Conservation (phyloP, 2,888 invertebrate genomes). For the Rhopalosiphum nymphaeae region DNA sequence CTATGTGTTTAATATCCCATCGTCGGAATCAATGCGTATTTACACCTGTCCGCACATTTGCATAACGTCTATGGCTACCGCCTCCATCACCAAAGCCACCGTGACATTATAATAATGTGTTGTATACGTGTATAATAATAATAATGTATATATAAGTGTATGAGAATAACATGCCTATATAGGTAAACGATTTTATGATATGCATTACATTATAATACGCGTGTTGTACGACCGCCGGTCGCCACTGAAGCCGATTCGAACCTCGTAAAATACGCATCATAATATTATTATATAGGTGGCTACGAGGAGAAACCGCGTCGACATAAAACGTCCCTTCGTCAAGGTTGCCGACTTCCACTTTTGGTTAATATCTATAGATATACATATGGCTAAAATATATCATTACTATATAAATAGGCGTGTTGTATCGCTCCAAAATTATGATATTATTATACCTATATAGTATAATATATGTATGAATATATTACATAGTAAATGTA, state of each 20-base stretch:
- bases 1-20: not conserved
- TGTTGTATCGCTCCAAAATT: not conserved
- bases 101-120: conserved; percentile 24
- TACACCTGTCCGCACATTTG: conserved; percentile 47
- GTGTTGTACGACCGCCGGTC: not conserved
- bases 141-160: not conserved
- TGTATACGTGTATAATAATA: not conserved
- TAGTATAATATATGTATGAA: not conserved
- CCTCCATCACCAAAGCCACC: conserved; percentile 22
- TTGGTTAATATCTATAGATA: not conserved
- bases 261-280: conserved; percentile 20
- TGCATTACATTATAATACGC: not conserved
- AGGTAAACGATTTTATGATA: not conserved
- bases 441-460: not conserved
- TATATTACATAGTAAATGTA: not conserved
- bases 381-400: not conserved
- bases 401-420: not conserved
- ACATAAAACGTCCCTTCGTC: conserved; percentile 18
- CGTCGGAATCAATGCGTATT: conserved; percentile 21
- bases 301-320: not conserved
- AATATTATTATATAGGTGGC: not conserved
- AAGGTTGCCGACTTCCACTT: conserved; percentile 33
- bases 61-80: conserved; percentile 42
- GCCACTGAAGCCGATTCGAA: not conserved
- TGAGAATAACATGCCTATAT: not conserved